These are phyloP conservation scores for Thinocorus orbignyianus DNA, from an alignment of 2,113 vertebrate species.

Conservation along the genomic window DNA sequence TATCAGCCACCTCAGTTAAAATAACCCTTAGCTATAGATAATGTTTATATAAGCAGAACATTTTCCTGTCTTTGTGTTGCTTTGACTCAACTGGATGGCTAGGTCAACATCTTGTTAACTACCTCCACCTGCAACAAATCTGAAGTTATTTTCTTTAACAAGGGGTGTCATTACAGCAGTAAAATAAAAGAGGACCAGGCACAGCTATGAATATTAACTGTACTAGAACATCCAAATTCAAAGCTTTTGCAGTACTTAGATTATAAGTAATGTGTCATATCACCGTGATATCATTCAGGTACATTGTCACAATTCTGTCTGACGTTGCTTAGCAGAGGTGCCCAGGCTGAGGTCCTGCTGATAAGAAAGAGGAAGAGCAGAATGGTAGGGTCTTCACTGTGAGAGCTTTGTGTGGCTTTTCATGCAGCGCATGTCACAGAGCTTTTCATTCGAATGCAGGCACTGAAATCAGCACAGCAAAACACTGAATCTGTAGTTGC, in stretches of 20 bases:
- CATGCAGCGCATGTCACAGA: not conserved
- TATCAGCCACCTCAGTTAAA: conserved; percentile 56
- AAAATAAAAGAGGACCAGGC: not conserved
- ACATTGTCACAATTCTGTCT: not conserved
- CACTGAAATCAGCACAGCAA: not conserved
- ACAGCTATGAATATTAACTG: not conserved
- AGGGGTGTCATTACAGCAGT: not conserved
- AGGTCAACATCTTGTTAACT: conserved; percentile 56
- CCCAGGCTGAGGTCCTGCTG: accelerated
- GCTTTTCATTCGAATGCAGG: not conserved
- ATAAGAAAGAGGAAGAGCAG: not conserved
- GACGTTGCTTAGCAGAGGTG: not conserved
- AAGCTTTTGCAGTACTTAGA: not conserved
- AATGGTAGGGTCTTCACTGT: not conserved
- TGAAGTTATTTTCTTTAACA: conserved; percentile 39
- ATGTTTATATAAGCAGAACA: conserved; percentile 63
- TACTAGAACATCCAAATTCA: not conserved
- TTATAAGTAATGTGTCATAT: not conserved
- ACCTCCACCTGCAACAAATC: conserved; percentile 23
- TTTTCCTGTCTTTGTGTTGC: conserved; percentile 67
- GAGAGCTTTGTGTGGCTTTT: not conserved
- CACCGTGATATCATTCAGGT: not conserved
- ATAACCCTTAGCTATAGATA: conserved; percentile 52
- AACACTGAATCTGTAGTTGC: not conserved
- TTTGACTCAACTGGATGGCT: conserved; percentile 72